Conservation (phyloP, 2,113 vertebrate species). For the Naja naja region DNA sequence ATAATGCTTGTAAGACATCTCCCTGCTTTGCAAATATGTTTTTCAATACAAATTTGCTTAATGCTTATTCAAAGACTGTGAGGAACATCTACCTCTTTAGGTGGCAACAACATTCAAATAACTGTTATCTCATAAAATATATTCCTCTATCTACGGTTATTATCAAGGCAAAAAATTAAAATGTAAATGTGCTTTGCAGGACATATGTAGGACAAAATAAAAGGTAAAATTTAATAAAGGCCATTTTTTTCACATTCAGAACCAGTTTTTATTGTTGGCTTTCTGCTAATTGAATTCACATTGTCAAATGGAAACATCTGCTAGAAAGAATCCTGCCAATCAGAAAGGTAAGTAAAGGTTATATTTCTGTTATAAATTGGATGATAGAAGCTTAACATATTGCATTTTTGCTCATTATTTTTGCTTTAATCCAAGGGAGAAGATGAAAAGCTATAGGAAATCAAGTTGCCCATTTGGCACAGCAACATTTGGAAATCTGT, state of each 20-base stretch:
- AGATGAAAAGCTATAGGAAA: neutral
- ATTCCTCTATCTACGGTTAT: constrained; percentile 6
- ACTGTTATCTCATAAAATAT: neutral
- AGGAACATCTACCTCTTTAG: neutral
- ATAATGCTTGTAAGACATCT: neutral
- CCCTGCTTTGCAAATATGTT: neutral
- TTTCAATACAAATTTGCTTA: neutral
- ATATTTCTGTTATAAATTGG: constrained; percentile 47
- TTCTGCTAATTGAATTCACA: constrained; percentile 52
- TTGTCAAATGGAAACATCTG: constrained; percentile 44
- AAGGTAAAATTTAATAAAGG: constrained; percentile 24
- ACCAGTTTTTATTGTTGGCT: constrained; percentile 11
- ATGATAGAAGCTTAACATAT: constrained; percentile 27
- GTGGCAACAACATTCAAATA: constrained; percentile 13
- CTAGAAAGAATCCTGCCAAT: constrained; percentile 15
- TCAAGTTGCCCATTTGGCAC: neutral
- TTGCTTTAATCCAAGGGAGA: neutral
- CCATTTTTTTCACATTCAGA: constrained; percentile 15
- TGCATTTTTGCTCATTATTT: constrained; percentile 21
- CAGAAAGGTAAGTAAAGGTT: constrained; percentile 52
- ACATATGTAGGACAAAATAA: neutral
- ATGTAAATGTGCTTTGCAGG: neutral
- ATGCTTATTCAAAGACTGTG: neutral
- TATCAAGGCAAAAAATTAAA: constrained; percentile 22
- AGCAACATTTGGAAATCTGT: neutral